phyloP scores from a whole-genome alignment of 2,113 vertebrate species.

The Excalfactoria chinensis region DNA sequence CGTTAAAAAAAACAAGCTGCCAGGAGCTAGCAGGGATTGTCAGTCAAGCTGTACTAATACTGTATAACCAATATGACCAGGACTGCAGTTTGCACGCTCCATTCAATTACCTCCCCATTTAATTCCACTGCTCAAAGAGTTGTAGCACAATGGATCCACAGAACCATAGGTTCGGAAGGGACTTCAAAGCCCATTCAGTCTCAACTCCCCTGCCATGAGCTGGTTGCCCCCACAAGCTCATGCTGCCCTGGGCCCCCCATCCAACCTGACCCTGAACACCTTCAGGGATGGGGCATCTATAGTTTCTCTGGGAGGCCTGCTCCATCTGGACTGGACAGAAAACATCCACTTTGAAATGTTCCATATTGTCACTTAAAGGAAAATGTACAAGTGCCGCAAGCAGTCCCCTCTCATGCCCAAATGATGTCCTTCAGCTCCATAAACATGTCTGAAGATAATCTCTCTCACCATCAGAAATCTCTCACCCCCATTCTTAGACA shows the following conservation, averaged over 20 bases:
- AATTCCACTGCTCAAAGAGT: not conserved
- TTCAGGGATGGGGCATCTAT: no score
- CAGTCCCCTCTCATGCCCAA: not conserved
- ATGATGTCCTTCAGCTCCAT: fast-evolving
- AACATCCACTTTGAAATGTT: not conserved
- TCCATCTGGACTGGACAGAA: not conserved
- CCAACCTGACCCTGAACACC: no score
- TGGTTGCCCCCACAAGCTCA: no score
- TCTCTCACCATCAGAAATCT: not conserved
- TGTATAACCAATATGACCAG: not conserved
- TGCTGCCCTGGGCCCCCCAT: no score
- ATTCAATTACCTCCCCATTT: fast-evolving
- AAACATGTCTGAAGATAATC: not conserved
- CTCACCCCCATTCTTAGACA: not conserved
- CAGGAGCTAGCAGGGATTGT: not conserved
- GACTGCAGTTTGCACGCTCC: not conserved
- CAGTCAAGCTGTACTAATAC: no score
- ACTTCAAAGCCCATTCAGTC: no score
- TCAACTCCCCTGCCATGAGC: no score
- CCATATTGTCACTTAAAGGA: not conserved
- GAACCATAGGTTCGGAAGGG: no score
- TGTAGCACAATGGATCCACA: no score
- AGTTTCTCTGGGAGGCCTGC: no score
- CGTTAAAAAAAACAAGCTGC: not conserved
- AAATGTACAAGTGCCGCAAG: not conserved